Evolutionary conservation across 2,113 vertebrate genomes (phyloP).

Genomic region (Dipodomys stephensi): DNA sequence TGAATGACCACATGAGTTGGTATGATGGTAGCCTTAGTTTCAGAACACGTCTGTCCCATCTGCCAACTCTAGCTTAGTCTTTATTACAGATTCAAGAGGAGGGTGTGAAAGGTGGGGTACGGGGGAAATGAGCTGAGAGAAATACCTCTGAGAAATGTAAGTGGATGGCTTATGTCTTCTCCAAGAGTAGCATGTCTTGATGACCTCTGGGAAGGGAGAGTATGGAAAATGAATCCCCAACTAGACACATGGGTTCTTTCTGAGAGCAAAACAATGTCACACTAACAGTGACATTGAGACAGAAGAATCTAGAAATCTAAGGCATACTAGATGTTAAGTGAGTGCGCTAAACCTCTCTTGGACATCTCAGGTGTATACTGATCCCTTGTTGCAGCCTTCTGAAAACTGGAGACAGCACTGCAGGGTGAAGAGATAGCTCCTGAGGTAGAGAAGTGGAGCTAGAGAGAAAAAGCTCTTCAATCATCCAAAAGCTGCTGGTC

Average conservation of each 20-base stretch:
- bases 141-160: neutral
- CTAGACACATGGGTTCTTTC: neutral
- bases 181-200: neutral
- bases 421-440: neutral
- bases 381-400: neutral
- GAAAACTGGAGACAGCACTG: neutral
- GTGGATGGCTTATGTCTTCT: neutral
- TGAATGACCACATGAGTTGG: neutral
- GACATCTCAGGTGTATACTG: neutral
- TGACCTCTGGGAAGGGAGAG: neutral
- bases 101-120: neutral
- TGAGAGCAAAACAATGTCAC: neutral
- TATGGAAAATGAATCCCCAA: neutral
- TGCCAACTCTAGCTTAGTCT: neutral
- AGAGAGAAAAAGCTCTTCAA: neutral
- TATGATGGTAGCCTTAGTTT: constrained; percentile 13
- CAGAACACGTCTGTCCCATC: neutral
- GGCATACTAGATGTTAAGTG: neutral
- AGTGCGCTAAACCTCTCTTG: neutral
- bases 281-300: neutral
- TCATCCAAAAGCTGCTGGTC: neutral
- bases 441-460: neutral
- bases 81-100: neutral
- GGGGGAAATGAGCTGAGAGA: neutral
- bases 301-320: neutral